A percentile compares a stretch with the other conserved stretches of the same genome.
These are phyloP conservation scores for Brachionus angularis DNA, from an alignment of 1,140 invertebrate genomes.

Conservation along the genomic window DNA sequence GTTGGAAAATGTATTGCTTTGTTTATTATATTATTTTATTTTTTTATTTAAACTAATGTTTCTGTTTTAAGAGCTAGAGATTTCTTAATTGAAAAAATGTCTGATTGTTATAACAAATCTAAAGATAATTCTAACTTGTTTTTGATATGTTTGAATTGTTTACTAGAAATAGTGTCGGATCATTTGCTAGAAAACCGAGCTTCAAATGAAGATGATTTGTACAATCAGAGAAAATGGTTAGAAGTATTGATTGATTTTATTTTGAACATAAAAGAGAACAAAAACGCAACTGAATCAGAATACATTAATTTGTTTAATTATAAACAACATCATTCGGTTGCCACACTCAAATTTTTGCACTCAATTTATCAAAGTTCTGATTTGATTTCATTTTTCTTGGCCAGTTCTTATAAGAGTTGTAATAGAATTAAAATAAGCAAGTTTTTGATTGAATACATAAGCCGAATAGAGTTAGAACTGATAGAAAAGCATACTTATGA, in stretches of 20 bases:
- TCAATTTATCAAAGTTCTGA: neutral
- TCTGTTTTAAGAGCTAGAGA: too few relatives aligned
- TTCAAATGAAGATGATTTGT: neutral
- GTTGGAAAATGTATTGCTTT: neutral
- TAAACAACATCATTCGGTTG: neutral
- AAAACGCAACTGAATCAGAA: conserved; percentile 15
- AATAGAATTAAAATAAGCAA: conserved; percentile 15
- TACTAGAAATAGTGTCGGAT: neutral
- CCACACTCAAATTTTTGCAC: conserved; percentile 9
- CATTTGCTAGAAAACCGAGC: neutral
- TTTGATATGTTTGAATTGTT: neutral
- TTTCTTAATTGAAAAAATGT: too few relatives aligned
- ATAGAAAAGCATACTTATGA: neutral
- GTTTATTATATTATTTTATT: too few relatives aligned
- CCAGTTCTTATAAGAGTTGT: neutral
- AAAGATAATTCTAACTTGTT: neutral
- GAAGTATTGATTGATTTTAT: conserved; percentile 25
- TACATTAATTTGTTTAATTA: conserved; percentile 16
- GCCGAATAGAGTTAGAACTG: neutral
- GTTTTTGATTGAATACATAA: conserved; percentile 29
- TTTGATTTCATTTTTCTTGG: neutral
- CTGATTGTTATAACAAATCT: neutral
- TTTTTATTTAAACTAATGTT: too few relatives aligned
- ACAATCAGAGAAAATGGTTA: conserved; percentile 20
- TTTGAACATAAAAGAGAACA: conserved; percentile 40